Evolutionary conservation across 2,113 vertebrate species (phyloP), one percentile per base, ranked within the genome.

Genomic region (Aphyosemion australe): DNA sequence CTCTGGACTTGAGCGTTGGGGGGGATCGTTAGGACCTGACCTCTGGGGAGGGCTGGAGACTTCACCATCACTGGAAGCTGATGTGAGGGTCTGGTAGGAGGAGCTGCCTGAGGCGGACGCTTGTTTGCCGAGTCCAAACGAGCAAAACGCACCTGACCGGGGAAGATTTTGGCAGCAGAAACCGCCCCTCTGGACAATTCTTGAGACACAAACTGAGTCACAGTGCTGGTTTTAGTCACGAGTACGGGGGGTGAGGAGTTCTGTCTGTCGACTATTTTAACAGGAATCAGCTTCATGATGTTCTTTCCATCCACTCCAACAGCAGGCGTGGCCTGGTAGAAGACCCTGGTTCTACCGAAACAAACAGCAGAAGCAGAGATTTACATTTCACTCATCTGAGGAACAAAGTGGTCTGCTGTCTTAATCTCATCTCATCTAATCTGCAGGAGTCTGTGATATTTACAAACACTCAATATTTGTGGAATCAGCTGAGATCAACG

Each of bases 231-330:
- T 43, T 86, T 88, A 69, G 83, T 85, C 52, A 89, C 64, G 14
- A 85, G 46, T 76, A 83, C 69, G 43, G 91, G 65, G 39, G 84
- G 50, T 43, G 88, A 58, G 55, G 57, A 74, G 58, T 77, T 50
- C 49, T 90, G 94, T 79, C 93, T 91, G 47, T 94, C 88, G 66
- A 94, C 18, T 11, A 15, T 18, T 72, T 92, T 85, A 79, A 96
- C 89, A 53, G 95, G 96, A 90, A 96, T 93, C 72, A 97, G 89
- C 60, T 94, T 94, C 93, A 98, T 94, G 70, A 96, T 91, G 66
- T 95, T 96, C 88, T 93, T 94, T 80, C 95, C 95, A 85, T 95
- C 93, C 21, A 88, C 84, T 80, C 92, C 94, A 20, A 94, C 88
- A 15, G 91, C 94, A 80, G 95, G 94, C 90, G 95, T 78, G 34